Conservation (phyloP, 2,113 vertebrate species). For the Prinia subflava region DNA sequence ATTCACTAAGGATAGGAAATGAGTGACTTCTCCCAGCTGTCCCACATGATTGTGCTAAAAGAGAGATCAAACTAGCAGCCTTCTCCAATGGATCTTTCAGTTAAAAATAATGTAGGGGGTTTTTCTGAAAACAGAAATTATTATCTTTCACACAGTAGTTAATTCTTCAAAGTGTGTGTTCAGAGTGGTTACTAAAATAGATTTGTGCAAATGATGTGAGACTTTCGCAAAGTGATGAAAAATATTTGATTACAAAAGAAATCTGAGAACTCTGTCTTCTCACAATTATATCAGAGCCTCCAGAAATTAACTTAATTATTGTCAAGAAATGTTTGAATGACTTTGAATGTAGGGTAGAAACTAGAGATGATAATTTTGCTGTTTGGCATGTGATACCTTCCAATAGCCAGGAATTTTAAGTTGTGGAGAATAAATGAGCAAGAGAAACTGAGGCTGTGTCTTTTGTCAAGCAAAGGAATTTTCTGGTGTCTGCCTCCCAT, state of each 20-base stretch:
- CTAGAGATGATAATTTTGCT: neutral
- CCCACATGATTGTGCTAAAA: neutral
- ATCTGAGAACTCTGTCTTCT: neutral
- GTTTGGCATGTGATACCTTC: neutral
- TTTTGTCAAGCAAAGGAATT: neutral
- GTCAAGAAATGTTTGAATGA: neutral
- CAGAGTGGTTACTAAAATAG: neutral
- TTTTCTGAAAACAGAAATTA: neutral
- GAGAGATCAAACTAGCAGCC: neutral
- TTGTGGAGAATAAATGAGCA: neutral
- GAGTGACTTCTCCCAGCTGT: neutral
- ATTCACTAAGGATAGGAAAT: neutral
- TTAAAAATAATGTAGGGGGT: accelerated
- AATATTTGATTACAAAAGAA: neutral
- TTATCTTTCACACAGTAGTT: neutral
- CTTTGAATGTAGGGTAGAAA: neutral
- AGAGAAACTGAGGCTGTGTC: neutral
- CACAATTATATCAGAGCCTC: neutral
- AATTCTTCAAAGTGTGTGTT: neutral
- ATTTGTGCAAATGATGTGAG: neutral
- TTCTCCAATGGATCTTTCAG: neutral
- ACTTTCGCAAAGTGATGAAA: neutral
- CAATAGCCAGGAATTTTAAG: neutral
- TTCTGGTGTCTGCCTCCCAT: neutral
- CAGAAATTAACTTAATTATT: neutral